Evolutionary conservation across 92 coral and sea anemone species (phyloP).

Genomic region (Epizoanthus stellaris): DNA sequence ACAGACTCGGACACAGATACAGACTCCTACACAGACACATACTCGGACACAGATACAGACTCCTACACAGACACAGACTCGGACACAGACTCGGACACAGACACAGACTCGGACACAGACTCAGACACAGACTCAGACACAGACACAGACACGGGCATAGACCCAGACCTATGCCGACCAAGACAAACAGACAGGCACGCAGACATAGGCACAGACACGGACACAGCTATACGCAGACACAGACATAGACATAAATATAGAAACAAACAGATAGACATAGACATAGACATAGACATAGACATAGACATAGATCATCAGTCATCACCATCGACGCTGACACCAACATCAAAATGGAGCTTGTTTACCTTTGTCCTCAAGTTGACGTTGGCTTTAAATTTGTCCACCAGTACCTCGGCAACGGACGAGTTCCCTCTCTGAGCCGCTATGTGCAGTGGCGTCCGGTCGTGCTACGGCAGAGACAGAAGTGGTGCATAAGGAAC

Average conservation of each 20-base stretch:
- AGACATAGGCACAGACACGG: not conserved
- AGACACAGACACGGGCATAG: not conserved
- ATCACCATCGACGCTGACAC: too few relatives aligned
- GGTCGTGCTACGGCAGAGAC: slow-evolving; percentile 73
- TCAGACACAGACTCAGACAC: too few relatives aligned
- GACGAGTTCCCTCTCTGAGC: slow-evolving; percentile 91
- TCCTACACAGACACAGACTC: not conserved
- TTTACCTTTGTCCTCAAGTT: slow-evolving; percentile 89
- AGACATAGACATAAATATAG: not conserved
- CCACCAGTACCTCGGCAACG: slow-evolving; percentile 92
- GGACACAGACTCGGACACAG: not conserved
- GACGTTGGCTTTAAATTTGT: slow-evolving; percentile 91
- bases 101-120: not conserved
- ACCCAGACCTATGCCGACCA: not conserved
- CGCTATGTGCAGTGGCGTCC: slow-evolving; percentile 94
- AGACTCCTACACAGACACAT: not conserved
- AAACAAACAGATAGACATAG: not conserved
- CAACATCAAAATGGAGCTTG: not conserved
- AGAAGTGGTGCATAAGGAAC: not conserved
- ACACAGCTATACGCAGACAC: too few relatives aligned
- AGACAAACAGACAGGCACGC: not conserved
- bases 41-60: too few relatives aligned
- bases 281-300: not conserved
- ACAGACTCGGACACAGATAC: not conserved
- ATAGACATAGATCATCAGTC: too few relatives aligned